Conservation (phyloP, 2,888 invertebrate species). For the Himalopsyche kuldschensis region DNA sequence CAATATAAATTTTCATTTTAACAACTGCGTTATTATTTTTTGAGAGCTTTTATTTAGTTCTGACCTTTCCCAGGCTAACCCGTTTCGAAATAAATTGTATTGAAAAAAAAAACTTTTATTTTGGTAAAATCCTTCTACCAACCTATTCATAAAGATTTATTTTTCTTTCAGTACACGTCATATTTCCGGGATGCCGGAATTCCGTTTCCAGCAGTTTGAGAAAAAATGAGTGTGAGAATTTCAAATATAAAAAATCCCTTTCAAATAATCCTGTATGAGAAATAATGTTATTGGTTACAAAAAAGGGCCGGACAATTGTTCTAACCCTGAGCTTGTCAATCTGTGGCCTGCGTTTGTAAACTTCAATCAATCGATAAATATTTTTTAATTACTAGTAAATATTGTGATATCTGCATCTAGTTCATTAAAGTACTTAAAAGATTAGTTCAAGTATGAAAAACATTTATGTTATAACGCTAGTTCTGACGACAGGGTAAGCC, state of each 20-base stretch:
- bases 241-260: constrained; percentile 4
- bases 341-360: not conserved
- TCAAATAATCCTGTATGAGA: constrained; percentile 11
- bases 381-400: no score
- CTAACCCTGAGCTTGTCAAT: not conserved
- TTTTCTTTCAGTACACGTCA: constrained; percentile 1
- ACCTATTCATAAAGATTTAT: not conserved
- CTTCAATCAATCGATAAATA: no score
- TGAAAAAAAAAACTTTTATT: not conserved
- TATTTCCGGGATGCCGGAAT: not conserved
- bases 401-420: no score
- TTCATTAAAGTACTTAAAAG: no score
- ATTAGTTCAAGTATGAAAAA: no score
- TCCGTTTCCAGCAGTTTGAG: not conserved
- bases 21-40: not conserved
- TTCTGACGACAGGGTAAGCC: no score
- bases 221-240: not conserved
- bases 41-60: not conserved
- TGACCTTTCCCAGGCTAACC: not conserved
- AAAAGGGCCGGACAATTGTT: not conserved
- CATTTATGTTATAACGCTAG: no score
- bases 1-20: not conserved
- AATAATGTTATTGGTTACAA: constrained; percentile 14
- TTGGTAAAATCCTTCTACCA: not conserved
- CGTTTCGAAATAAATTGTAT: not conserved